Percentiles rank a stretch among this genome's conserved stretches.
These are phyloP conservation scores for Mastomys coucha DNA, from an alignment of 2,113 vertebrate species.

Conservation along the genomic window DNA sequence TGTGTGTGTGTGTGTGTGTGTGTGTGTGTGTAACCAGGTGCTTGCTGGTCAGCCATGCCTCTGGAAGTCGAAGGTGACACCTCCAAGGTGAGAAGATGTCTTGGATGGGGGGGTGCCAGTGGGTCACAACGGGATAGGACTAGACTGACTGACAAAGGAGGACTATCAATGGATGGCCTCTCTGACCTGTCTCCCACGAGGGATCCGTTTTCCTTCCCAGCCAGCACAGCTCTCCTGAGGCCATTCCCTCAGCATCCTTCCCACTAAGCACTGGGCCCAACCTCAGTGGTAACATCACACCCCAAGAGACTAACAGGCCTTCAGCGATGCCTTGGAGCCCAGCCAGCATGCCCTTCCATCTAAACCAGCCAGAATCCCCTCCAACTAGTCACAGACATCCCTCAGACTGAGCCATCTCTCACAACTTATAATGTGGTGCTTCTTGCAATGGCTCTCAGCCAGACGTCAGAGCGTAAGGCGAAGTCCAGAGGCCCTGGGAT, in stretches of 20 bases:
- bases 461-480: background rate
- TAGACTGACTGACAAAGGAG: background rate
- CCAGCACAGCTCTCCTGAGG: background rate
- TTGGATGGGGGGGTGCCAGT: rapidly evolving
- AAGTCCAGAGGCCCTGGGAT: background rate
- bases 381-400: rapidly evolving
- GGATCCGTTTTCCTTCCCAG: rapidly evolving
- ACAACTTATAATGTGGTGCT: too few relatives aligned
- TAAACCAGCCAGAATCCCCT: too few relatives aligned
- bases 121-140: background rate
- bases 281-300: background rate
- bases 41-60: background rate
- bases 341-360: too few relatives aligned
- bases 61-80: background rate
- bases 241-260: background rate
- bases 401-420: background rate
- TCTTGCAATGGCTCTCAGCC: background rate
- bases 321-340: background rate
- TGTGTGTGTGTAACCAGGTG: rapidly evolving
- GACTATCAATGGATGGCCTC: rapidly evolving
- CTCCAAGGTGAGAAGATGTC: rapidly evolving
- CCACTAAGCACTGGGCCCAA: background rate
- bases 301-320: background rate
- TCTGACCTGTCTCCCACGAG: rapidly evolving
- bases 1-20: too few relatives aligned